Base-by-base conservation (phyloP, 2,888 invertebrate species). In the Octodonta nipae region DNA sequence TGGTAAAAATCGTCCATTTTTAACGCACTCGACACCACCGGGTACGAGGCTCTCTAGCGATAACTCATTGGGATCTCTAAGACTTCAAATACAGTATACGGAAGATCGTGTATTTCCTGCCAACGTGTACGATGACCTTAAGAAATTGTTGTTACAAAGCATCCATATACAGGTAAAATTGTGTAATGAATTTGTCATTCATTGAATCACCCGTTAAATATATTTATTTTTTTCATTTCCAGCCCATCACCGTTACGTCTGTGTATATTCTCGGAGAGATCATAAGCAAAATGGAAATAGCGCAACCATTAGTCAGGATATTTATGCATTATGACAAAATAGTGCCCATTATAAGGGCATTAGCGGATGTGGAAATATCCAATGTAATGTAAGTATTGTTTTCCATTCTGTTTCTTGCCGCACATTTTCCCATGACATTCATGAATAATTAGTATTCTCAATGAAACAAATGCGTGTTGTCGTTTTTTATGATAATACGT, bases 321-420 rank as follows among this genome's bases (percentile, higher is more conserved):
- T 83, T 89, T 61, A 78, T 86, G 46, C 82, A 88, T 57, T 80
- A 84, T 59, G 80, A 80, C 51, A 78, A 82, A 64, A 78, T 89
- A 50, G 84, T 87, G 47, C 78, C 82, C 38, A 77, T 88, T 40
- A 81, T 91, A 44, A 74, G 75, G 55, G 77, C 79, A 34, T 70
- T 91, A 40, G 88, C 88, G 26, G 77, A 81, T 58, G 77, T 81
- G 43, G 91, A 91, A 66, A 86, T 91, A 55, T 82, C 86, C n/a
- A 81, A 79, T 57, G 75, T 87, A 46, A 86, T 85, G 77, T 85
- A 56, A 77, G 80, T 73, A 40, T n/a, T n/a, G n/a, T n/a, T n/a
- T n/a, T n/a, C n/a, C n/a, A n/a, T n/a, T n/a, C n/a, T n/a, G n/a
- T n/a, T n/a, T n/a, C n/a, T n/a, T n/a, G n/a, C n/a, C n/a, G n/a